Evolutionary conservation across 2,797 vertebrate species (phyloP).

Genomic region (Mus spretus): DNA sequence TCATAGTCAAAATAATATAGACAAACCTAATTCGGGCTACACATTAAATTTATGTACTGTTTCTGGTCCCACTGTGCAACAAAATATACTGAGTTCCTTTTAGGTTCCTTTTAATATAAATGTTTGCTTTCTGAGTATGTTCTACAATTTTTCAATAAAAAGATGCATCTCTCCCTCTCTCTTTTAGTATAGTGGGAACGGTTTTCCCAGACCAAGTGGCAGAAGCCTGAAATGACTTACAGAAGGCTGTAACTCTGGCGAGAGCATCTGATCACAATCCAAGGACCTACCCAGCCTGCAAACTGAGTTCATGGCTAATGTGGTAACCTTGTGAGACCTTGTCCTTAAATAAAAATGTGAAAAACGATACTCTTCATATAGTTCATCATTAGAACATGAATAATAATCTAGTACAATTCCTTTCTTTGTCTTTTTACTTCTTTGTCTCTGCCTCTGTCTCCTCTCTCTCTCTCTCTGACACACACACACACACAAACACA

Average conservation of each 20-base stretch:
- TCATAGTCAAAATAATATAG: slow-evolving; percentile 62
- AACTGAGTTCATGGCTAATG: neutral
- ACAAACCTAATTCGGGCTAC: slow-evolving; percentile 12
- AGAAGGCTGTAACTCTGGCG: too few species aligned
- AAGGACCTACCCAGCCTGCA: neutral
- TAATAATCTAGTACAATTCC: neutral
- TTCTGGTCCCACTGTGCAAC: slow-evolving; percentile 30
- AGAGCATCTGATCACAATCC: neutral
- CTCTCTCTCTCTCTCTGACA: neutral
- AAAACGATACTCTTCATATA: neutral
- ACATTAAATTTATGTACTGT: neutral
- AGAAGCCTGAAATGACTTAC: neutral
- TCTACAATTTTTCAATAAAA: slow-evolving; percentile 58
- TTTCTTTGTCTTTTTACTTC: neutral
- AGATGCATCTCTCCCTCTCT: too few species aligned
- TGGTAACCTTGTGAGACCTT: neutral
- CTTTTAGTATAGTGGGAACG: slow-evolving; percentile 63
- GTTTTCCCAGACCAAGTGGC: neutral
- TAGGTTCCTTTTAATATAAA: neutral
- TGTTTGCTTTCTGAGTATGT: slow-evolving; percentile 10
- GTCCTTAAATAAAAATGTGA: neutral
- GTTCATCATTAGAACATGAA: neutral
- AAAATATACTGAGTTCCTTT: neutral
- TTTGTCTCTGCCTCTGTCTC: neutral
- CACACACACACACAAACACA: too few species aligned